Evolutionary conservation across 2,797 vertebrate genomes (phyloP).

Genomic region (Chlorospingus flavigularis): DNA sequence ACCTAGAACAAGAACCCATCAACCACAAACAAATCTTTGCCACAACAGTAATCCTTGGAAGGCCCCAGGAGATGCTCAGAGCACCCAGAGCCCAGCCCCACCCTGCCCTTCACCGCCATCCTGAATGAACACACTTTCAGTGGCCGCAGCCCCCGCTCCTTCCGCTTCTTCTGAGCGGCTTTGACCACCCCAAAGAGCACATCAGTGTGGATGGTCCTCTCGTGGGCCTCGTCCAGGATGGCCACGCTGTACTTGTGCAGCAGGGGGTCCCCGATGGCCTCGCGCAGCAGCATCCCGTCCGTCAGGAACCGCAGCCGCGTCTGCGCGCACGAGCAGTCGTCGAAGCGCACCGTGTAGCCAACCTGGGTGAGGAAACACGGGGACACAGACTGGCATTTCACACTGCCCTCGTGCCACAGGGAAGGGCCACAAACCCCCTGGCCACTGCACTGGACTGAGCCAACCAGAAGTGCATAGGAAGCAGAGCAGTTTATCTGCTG

Average conservation of each 20-base stretch:
- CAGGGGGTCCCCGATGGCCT: conserved; percentile 90
- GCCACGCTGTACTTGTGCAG: conserved; percentile 88
- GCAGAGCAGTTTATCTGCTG: background rate
- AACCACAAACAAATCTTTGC: too few species aligned
- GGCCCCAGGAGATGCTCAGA: background rate
- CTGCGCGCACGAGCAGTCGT: conserved; percentile 88
- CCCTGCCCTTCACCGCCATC: fast-evolving
- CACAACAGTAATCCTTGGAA: background rate
- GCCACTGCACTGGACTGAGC: background rate
- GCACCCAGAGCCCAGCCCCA: background rate
- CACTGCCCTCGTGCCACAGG: fast-evolving
- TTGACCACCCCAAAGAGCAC: conserved; percentile 96
- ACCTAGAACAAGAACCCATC: too few species aligned
- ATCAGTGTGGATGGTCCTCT: conserved; percentile 93
- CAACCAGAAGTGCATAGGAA: background rate
- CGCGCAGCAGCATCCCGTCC: conserved; percentile 93
- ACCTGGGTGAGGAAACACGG: conserved; percentile 72
- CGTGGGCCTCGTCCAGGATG: conserved; percentile 94
- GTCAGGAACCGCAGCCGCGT: conserved; percentile 94
- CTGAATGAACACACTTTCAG: conserved; percentile 78
- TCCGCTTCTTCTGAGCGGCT: conserved; percentile 84
- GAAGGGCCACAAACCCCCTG: background rate
- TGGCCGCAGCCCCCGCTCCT: conserved; percentile 82
- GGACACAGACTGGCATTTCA: background rate
- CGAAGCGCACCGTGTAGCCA: conserved; percentile 94